Evolutionary conservation across 2,888 invertebrate species (phyloP).

Genomic region (Incurvaria masculella): DNA sequence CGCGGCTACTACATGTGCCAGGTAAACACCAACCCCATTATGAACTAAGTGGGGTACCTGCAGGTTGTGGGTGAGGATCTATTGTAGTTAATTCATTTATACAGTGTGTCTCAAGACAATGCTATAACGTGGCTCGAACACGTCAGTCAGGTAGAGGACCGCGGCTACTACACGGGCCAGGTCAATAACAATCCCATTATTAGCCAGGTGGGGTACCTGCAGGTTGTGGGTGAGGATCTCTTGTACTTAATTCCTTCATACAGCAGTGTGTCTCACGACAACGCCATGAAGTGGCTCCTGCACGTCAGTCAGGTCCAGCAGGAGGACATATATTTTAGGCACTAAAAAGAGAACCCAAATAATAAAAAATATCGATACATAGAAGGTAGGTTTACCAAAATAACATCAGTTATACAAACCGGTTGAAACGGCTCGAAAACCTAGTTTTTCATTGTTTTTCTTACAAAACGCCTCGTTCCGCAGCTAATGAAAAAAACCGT

Average conservation of each 20-base stretch:
- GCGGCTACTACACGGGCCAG: conserved; percentile 77
- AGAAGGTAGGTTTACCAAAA: too few species aligned
- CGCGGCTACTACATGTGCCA: conserved; percentile 77
- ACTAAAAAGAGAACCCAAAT: too few species aligned
- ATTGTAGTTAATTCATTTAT: too few species aligned
- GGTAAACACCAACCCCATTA: conserved; percentile 78
- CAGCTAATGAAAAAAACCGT: too few species aligned
- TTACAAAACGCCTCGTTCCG: too few species aligned
- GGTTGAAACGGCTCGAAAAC: too few species aligned
- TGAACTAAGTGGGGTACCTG: conserved; percentile 78
- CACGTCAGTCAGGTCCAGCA: conserved; percentile 73
- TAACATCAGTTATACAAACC: too few species aligned
- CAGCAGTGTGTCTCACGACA: conserved; percentile 72
- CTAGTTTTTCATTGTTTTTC: too few species aligned
- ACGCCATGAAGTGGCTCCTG: conserved; percentile 75
- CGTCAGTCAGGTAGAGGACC: conserved; percentile 75
- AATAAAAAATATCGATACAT: too few species aligned
- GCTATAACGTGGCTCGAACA: conserved; percentile 79
- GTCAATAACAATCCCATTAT: conserved; percentile 81
- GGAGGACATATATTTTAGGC: too few species aligned
- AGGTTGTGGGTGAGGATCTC: conserved; percentile 77
- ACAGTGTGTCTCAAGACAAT: conserved; percentile 55
- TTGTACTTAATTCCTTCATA: too few species aligned
- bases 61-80: conserved; percentile 79
- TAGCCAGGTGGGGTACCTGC: conserved; percentile 77